Percentiles rank a stretch among this genome's conserved stretches.
phyloP scores from a whole-genome alignment of 2,113 vertebrate genomes.

The Passer montanus region DNA sequence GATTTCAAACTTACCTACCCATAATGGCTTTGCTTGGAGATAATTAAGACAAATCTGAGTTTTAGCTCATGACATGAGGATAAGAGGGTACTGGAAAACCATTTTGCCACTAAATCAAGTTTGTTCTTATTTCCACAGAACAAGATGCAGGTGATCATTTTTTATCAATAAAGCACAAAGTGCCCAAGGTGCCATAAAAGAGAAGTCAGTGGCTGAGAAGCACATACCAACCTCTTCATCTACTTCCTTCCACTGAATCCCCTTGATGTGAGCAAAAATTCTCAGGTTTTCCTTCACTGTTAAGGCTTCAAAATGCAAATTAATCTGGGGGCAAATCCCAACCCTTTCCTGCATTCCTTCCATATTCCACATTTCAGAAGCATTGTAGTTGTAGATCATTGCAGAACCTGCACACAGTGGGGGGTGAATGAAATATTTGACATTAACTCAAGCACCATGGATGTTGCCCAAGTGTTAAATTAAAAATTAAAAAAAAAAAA shows the following conservation, averaged over 20 bases:
- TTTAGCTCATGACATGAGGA: neutral
- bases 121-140: neutral
- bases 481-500: neutral
- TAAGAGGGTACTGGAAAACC: neutral
- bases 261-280: constrained; percentile 89
- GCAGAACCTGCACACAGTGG: constrained; percentile 73
- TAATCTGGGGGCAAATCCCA: constrained; percentile 90
- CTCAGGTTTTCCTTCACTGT: constrained; percentile 90
- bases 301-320: constrained; percentile 89
- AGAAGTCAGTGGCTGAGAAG: neutral
- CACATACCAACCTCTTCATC: constrained; percentile 65
- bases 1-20: neutral
- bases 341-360: constrained; percentile 78
- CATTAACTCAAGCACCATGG: neutral
- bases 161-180: neutral
- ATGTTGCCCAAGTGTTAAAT: neutral
- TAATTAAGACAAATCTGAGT: neutral
- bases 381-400: constrained; percentile 77
- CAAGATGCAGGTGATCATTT: neutral
- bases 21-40: neutral
- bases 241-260: constrained; percentile 76
- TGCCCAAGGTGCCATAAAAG: neutral
- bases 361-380: constrained; percentile 75
- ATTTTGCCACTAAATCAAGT: neutral
- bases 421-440: neutral